phyloP scores from a whole-genome alignment of 2,888 invertebrate genomes.

The Morinoia aosen region DNA sequence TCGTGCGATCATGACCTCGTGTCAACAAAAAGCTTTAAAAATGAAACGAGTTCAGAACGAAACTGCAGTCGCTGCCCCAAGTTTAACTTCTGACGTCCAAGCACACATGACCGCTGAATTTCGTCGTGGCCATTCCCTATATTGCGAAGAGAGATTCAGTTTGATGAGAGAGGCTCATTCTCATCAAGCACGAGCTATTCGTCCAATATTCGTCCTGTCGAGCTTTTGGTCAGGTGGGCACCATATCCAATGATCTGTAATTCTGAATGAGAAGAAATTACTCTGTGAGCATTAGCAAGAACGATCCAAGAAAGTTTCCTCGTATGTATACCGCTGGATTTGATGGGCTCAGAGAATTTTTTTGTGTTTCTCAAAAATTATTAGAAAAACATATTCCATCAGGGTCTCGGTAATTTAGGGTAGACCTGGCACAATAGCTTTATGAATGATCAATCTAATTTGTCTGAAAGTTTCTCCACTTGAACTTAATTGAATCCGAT shows the following conservation, averaged over 20 bases:
- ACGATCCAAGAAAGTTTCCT: not conserved
- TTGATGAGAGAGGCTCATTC: not conserved
- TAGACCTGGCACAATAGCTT: too few relatives aligned
- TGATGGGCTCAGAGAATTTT: not conserved
- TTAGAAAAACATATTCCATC: not conserved
- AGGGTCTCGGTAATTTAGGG: too few relatives aligned
- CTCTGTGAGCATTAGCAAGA: not conserved
- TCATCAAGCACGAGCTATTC: not conserved
- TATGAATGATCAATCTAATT: too few relatives aligned
- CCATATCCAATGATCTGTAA: not conserved
- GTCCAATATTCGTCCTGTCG: not conserved
- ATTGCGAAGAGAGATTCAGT: not conserved
- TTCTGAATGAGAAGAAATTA: not conserved
- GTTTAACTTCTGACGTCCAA: not conserved
- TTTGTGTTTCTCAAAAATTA: not conserved
- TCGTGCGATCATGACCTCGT: not conserved
- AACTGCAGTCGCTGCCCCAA: not conserved
- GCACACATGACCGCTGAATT: not conserved
- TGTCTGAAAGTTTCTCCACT: too few relatives aligned
- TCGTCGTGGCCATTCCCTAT: not conserved
- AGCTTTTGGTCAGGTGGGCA: not conserved
- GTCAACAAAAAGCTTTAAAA: not conserved
- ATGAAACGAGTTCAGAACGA: not conserved
- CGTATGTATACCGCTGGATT: too few relatives aligned
- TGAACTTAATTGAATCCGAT: too few relatives aligned